These are phyloP conservation scores for Idris sp. DNA, from an alignment of 1,140 invertebrate genomes.

Conservation along the genomic window DNA sequence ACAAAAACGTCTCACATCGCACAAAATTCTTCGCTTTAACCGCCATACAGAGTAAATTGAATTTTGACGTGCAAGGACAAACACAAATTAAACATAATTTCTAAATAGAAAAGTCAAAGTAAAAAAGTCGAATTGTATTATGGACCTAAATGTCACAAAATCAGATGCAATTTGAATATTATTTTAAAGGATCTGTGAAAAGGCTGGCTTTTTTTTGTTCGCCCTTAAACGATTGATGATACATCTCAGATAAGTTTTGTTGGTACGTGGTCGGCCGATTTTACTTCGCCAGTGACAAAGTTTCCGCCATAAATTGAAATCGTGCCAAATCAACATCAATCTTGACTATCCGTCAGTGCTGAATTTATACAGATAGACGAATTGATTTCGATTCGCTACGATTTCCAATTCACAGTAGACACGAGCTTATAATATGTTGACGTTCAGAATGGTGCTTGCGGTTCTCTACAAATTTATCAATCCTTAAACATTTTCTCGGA, in stretches of 20 bases:
- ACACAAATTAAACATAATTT: no score
- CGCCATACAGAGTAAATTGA: no score
- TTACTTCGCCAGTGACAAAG: conserved; percentile 32
- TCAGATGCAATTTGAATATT: no score
- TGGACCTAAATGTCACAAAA: no score
- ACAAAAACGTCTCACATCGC: conserved; percentile 33
- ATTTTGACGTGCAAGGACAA: no score
- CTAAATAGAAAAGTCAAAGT: no score
- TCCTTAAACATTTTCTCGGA: not conserved
- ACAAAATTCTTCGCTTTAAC: conserved; percentile 49
- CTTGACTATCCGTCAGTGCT: conserved; percentile 39
- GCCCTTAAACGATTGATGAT: no score
- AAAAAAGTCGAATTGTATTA: no score
- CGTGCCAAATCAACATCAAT: conserved; percentile 43
- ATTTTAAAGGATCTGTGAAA: no score
- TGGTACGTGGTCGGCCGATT: conserved; percentile 18
- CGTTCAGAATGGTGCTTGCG: conserved; percentile 1
- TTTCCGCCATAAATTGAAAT: conserved; percentile 49
- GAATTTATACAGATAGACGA: conserved; percentile 36
- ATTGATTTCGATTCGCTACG: conserved; percentile 33
- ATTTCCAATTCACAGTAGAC: conserved; percentile 35
- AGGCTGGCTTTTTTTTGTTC: no score
- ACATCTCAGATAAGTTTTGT: conserved; percentile 17
- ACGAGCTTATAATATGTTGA: conserved; percentile 35
- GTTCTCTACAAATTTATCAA: conserved; percentile 15